Base-by-base conservation (phyloP, 2,888 invertebrate genomes). In the Neoscelio sp. region DNA sequence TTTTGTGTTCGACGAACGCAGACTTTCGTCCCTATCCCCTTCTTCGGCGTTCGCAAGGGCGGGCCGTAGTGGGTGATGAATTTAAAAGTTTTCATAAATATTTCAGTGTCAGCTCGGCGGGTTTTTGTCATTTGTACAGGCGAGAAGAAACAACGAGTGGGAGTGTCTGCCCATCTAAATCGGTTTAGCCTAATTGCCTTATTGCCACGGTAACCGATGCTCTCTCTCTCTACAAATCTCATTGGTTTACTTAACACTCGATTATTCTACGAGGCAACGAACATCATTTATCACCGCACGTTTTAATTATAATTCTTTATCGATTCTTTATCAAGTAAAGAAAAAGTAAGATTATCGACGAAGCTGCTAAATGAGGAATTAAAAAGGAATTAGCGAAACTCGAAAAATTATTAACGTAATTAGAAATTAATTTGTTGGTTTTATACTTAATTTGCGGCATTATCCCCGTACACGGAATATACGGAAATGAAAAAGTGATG, bases 91-190 rank as follows among this genome's bases (percentile, higher is more conserved):
- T 74, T 82, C 79, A 83, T 86, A 87, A 86, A 88, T 88, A 88
- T 87, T 88, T 88, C 86, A 86, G 82, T 83, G 87, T 85, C 86
- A 85, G 73, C 79, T 70, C 76, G 70, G 71, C 46, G 81, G 76
- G 83, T 86, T 85, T 86, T 85, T 84, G 85, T 87, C 87, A 87
- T 88, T 88, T 85, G 85, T 87, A 85, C 68, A 38, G 65, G 65
- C 78, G 46, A 75, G 74, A 65, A 74, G 80, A 76, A 76, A 65
- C 67, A 70, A 58, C 78, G 71, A 77, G 81, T 77, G 74, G 79
- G 78, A 75, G 79, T 79, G 73, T 62, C 82, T 62, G 65, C 30
- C 40, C 30, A 52, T 60, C 67, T 80, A 68, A 74, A 68, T 73
- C 80, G 65, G 77, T 64, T 73, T 68, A 67, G 58, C 70, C 62